These are phyloP conservation scores for Furcifer pardalis DNA, from an alignment of 2,797 vertebrate genomes.

Conservation along the genomic window DNA sequence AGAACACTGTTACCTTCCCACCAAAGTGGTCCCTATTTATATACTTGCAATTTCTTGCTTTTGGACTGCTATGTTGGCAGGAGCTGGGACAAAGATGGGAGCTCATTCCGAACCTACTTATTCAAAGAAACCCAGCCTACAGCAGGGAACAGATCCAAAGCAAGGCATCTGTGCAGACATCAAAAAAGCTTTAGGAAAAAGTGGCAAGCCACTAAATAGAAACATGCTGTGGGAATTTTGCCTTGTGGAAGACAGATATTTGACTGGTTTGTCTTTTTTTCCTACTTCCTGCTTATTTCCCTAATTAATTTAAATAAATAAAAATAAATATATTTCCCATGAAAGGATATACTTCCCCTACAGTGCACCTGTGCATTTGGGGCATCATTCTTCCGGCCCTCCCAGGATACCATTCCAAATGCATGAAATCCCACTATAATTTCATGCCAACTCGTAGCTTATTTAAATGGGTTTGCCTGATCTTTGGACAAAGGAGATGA, in stretches of 20 bases:
- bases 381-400: not conserved
- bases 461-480: slow-evolving; percentile 2
- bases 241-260: not conserved
- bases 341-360: not conserved
- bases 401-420: slow-evolving; percentile 7
- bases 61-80: too few relatives aligned
- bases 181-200: not conserved
- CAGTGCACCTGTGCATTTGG: not conserved
- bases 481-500: not conserved
- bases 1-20: too few relatives aligned
- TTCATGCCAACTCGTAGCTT: slow-evolving; percentile 12
- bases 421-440: not conserved
- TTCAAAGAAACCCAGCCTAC: not conserved
- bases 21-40: too few relatives aligned
- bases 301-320: too few relatives aligned
- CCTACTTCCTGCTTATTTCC: not conserved
- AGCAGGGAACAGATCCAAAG: not conserved
- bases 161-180: not conserved
- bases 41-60: too few relatives aligned
- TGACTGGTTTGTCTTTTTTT: not conserved
- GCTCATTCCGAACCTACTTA: not conserved
- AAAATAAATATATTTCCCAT: not conserved
- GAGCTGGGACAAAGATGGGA: too few relatives aligned
- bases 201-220: not conserved
- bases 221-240: slow-evolving; percentile 16